phyloP scores from a whole-genome alignment of 1,140 invertebrate species.

The Drosophila pseudoananassae region DNA sequence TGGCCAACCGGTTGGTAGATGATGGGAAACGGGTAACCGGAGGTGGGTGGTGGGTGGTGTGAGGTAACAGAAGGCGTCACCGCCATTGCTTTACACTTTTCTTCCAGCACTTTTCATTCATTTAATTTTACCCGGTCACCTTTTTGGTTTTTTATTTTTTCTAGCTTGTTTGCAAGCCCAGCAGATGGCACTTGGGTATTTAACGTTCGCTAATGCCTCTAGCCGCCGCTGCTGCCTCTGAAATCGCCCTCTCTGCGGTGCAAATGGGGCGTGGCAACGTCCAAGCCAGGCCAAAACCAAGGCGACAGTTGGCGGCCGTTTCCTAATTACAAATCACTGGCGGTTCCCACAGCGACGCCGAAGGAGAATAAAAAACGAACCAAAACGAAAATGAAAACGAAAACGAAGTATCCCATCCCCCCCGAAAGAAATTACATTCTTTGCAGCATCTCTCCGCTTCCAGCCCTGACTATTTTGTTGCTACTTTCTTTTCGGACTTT shows the following conservation, averaged over 20 bases:
- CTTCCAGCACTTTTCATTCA: slow-evolving; percentile 77
- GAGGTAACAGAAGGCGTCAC: slow-evolving; percentile 61
- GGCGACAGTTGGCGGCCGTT: slow-evolving; percentile 83
- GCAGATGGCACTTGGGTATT: slow-evolving; percentile 76
- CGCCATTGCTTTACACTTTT: slow-evolving; percentile 83
- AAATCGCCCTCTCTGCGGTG: slow-evolving; percentile 45
- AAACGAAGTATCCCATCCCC: slow-evolving; percentile 24
- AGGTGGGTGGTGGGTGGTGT: background rate
- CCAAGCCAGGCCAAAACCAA: slow-evolving; percentile 51
- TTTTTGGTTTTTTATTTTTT: slow-evolving; percentile 12
- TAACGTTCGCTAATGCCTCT: slow-evolving; percentile 78
- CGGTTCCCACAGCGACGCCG: slow-evolving; percentile 44
- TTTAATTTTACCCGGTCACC: slow-evolving; percentile 64
- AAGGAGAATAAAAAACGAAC: slow-evolving; percentile 25
- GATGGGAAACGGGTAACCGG: background rate
- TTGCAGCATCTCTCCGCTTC: slow-evolving; percentile 27
- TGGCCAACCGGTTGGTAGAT: slow-evolving; percentile 34
- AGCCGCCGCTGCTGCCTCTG: slow-evolving; percentile 28
- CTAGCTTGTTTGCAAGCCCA: slow-evolving; percentile 12
- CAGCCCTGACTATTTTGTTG: slow-evolving; percentile 38
- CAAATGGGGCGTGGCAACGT: slow-evolving; percentile 70
- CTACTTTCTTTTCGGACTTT: slow-evolving; percentile 66
- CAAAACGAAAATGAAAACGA: slow-evolving; percentile 31
- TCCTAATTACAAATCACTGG: slow-evolving; percentile 83
- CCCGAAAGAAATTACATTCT: slow-evolving; percentile 63